Evolutionary conservation across 2,113 vertebrate species (phyloP), one percentile per base, ranked within the genome.

Genomic region (Carassius carassius): DNA sequence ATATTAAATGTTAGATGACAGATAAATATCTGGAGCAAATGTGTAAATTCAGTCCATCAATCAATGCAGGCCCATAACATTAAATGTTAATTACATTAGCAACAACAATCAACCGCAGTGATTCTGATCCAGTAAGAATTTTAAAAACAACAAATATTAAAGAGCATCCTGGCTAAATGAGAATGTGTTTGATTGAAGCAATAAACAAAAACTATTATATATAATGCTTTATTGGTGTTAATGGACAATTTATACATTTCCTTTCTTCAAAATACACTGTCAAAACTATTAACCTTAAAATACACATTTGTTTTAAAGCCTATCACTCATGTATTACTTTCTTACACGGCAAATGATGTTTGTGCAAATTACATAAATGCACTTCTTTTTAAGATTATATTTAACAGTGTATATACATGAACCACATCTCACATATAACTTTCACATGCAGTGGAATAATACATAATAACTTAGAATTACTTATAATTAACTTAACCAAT

Each of bases 281-380:
- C n/a, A 80, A 80, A 80, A 65, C 37, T 63, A 65, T 29, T 10
- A 65, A 47, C 35, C 78, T 78, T 62, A 47, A 29, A 29, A 65
- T 47, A 63, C 14, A 47, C 12, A 25, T 63, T 3, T 2, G 41
- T 65, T 60, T 79, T 11, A 44, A 60, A 21, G 54, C 21, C 56
- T 58, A 35, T 78, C 13, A 12, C 19, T n/a, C 5, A 5, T 16
- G 12, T 51, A 54, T 19, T 77, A n/a, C 32, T 62, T 62, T 37
- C 32, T 37, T 37, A 37, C 29, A n/a, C 37, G 17, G 17, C 19
- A 6, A 35, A 60, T n/a, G 37, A 12, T 37, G 16, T 77, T 77
- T 54, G 76, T 78, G 76, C 76, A 78, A 62, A 62, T 62, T 78
- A 9, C 37, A 14, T 23, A 78, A 78, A 78, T 60, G 12, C 75